Evolutionary conservation across 2,113 vertebrate species (phyloP).

Genomic region (Pterophyllum scalare): DNA sequence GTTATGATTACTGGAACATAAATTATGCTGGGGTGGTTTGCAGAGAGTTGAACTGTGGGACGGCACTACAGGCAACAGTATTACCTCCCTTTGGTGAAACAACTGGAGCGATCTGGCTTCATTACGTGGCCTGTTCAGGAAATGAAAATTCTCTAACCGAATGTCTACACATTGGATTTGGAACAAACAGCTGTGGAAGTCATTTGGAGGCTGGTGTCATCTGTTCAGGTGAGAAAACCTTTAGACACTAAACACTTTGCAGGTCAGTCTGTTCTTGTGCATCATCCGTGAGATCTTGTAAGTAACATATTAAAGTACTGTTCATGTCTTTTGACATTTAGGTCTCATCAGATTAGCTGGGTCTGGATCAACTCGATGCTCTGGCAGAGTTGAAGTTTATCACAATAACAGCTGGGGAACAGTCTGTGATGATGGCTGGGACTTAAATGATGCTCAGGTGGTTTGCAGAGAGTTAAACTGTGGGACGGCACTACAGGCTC

Average conservation of each 20-base stretch:
- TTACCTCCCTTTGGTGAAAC: neutral
- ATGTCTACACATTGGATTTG: too few relatives aligned
- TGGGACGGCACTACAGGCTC: neutral
- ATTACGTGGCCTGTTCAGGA: too few relatives aligned
- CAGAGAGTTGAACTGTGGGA: neutral
- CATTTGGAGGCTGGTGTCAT: too few relatives aligned
- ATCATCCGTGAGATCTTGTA: too few relatives aligned
- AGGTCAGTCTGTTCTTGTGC: too few relatives aligned
- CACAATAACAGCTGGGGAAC: neutral
- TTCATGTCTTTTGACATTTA: too few relatives aligned
- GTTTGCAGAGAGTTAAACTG: neutral
- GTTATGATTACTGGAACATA: neutral
- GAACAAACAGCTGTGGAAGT: too few relatives aligned
- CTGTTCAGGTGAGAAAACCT: too few relatives aligned
- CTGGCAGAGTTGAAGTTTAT: rapidly evolving
- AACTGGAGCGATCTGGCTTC: too few relatives aligned
- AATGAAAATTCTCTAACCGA: too few relatives aligned
- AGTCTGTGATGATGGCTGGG: rapidly evolving
- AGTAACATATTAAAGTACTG: too few relatives aligned
- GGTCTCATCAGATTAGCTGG: neutral
- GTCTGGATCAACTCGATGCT: rapidly evolving
- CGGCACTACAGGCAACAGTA: rapidly evolving
- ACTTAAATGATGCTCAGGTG: rapidly evolving
- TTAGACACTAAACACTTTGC: too few relatives aligned
- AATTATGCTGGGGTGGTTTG: neutral